A percentile compares a stretch with the other conserved stretches of the same genome.
phyloP scores from a whole-genome alignment of 2,797 vertebrate genomes.

The Ptychadena robeensis region DNA sequence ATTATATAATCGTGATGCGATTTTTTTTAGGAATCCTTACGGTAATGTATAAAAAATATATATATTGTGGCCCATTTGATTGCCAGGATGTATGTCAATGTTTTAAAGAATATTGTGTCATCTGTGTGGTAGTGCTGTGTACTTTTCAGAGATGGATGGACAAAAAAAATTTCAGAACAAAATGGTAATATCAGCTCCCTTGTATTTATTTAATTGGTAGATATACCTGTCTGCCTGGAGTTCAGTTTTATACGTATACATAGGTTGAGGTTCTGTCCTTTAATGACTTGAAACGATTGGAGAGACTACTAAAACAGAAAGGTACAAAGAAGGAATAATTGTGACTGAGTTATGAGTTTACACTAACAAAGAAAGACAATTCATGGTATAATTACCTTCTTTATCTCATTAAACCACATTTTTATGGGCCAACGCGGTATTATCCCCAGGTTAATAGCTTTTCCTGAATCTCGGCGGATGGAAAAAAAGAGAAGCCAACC shows the following conservation, averaged over 20 bases:
- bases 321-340: conserved; percentile 44
- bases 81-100: too few relatives aligned
- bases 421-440: conserved; percentile 41
- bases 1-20: too few relatives aligned
- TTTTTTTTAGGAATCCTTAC: too few relatives aligned
- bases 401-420: conserved; percentile 59
- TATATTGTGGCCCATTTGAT: too few relatives aligned
- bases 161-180: too few relatives aligned
- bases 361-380: conserved; percentile 48
- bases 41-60: too few relatives aligned
- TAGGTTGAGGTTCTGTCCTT: neutral
- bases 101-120: too few relatives aligned
- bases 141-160: too few relatives aligned
- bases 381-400: conserved; percentile 50
- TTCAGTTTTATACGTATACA: neutral
- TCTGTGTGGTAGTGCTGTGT: too few relatives aligned
- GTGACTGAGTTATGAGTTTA: conserved; percentile 52
- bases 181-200: too few relatives aligned
- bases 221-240: neutral
- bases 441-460: conserved; percentile 49
- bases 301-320: conserved; percentile 4
- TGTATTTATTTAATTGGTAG: neutral
- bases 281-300: neutral
- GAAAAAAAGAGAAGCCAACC: conserved; percentile 30
- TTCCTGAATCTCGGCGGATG: conserved; percentile 15